A percentile compares a stretch with the other conserved stretches of the same genome.
Evolutionary conservation across 2,113 vertebrate species (phyloP).

Genomic region (Thunnus maccoyii): DNA sequence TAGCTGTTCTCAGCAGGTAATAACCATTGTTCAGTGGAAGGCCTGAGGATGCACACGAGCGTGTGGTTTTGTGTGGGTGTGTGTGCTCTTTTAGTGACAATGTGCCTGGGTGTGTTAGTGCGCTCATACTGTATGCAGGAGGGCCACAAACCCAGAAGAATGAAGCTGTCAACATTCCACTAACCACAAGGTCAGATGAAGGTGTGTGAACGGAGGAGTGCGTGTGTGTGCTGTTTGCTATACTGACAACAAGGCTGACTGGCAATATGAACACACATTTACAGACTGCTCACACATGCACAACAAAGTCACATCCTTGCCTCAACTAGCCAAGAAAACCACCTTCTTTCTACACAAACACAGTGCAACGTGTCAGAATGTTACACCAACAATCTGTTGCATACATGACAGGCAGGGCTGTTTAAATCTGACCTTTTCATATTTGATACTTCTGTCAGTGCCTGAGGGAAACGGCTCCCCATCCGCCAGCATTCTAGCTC

Average conservation of each 20-base stretch:
- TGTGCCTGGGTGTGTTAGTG: not conserved
- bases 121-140: not conserved
- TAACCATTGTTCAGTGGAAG: not conserved
- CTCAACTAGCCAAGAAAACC: not conserved
- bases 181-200: slow-evolving; percentile 34
- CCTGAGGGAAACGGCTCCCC: not conserved
- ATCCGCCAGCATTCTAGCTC: not conserved
- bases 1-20: not conserved
- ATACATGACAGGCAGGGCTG: not conserved
- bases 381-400: slow-evolving; percentile 2
- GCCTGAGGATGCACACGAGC: not conserved
- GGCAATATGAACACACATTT: slow-evolving; percentile 18
- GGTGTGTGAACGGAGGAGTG: not conserved
- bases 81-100: not conserved
- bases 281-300: not conserved
- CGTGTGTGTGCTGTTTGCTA: not conserved
- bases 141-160: slow-evolving; percentile 5
- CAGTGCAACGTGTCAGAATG: slow-evolving; percentile 4
- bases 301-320: not conserved
- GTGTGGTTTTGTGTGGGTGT: not conserved
- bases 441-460: slow-evolving; percentile 11
- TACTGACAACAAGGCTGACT: slow-evolving; percentile 1
- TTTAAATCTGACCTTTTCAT: slow-evolving; percentile 45
- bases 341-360: not conserved
- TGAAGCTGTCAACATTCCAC: slow-evolving; percentile 18